These are phyloP conservation scores for Sardina pilchardus DNA, from an alignment of 2,113 vertebrate genomes.

Conservation along the genomic window DNA sequence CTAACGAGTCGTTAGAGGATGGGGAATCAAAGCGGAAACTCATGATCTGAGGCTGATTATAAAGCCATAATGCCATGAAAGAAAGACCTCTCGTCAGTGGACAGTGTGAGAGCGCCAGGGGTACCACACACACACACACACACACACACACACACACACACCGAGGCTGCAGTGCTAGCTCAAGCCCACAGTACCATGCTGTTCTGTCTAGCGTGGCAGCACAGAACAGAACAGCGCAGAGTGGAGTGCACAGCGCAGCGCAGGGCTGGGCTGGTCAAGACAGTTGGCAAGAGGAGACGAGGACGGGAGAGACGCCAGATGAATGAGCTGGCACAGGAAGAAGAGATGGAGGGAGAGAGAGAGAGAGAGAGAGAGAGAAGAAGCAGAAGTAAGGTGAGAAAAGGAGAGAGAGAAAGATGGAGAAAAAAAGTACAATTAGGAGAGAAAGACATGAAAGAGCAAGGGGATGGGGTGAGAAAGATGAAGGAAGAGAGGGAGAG, in stretches of 20 bases:
- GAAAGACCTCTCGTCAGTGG: neutral
- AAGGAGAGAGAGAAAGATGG: too few species aligned
- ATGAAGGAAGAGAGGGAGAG: too few species aligned
- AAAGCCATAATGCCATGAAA: neutral
- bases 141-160: neutral
- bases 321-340: neutral
- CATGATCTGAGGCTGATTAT: neutral
- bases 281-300: conserved; percentile 16
- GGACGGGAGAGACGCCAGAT: neutral
- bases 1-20: neutral
- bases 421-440: too few species aligned
- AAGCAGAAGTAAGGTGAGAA: too few species aligned
- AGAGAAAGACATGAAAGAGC: too few species aligned
- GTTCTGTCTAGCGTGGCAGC: neutral
- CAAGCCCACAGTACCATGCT: neutral
- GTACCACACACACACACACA: too few species aligned
- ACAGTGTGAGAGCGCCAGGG: neutral
- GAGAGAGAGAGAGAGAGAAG: too few species aligned
- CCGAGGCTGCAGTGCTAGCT: neutral
- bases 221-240: neutral
- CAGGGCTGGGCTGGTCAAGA: conserved; percentile 20
- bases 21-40: neutral
- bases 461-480: too few species aligned
- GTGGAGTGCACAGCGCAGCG: neutral
- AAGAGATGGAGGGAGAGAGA: conserved; percentile 11